Percentiles rank a stretch among this genome's conserved stretches.
Conservation (phyloP, 2,797 vertebrate genomes). For the Myotis planiceps region DNA sequence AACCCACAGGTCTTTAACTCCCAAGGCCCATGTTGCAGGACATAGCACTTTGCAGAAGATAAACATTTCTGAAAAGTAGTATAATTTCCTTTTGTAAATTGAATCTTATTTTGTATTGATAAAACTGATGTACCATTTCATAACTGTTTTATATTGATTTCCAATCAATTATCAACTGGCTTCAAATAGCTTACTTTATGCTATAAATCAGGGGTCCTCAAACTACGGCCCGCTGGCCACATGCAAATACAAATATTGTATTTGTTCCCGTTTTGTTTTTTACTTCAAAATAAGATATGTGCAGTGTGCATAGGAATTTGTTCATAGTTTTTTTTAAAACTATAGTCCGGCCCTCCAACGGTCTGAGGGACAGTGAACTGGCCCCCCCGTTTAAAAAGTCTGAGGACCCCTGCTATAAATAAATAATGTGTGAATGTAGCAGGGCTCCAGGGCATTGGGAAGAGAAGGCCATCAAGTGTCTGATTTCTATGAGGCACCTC, state of each 20-base stretch:
- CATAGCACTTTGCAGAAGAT: background rate
- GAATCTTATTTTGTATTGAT: conserved; percentile 1
- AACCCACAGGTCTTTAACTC: conserved; percentile 14
- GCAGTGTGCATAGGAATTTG: too few relatives aligned
- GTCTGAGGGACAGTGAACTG: too few relatives aligned
- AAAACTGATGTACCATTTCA: conserved; percentile 26
- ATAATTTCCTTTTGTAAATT: conserved; percentile 24
- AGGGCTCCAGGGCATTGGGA: background rate
- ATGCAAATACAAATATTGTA: too few relatives aligned
- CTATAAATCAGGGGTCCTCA: background rate
- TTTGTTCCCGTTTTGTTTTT: too few relatives aligned
- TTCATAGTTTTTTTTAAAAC: too few relatives aligned
- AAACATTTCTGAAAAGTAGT: conserved; percentile 12
- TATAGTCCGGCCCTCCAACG: too few relatives aligned
- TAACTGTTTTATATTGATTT: conserved; percentile 34
- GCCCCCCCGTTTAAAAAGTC: too few relatives aligned
- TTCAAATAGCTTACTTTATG: conserved; percentile 2
- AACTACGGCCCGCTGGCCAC: too few relatives aligned
- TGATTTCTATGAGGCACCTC: background rate
- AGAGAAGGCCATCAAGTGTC: background rate
- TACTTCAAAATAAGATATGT: too few relatives aligned
- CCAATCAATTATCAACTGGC: background rate
- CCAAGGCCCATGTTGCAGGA: background rate
- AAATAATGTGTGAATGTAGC: background rate
- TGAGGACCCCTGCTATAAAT: background rate